Percentiles rank a stretch among this genome's conserved stretches.
Conservation (phyloP, 2,888 invertebrate species). For the Molorchus minor region DNA sequence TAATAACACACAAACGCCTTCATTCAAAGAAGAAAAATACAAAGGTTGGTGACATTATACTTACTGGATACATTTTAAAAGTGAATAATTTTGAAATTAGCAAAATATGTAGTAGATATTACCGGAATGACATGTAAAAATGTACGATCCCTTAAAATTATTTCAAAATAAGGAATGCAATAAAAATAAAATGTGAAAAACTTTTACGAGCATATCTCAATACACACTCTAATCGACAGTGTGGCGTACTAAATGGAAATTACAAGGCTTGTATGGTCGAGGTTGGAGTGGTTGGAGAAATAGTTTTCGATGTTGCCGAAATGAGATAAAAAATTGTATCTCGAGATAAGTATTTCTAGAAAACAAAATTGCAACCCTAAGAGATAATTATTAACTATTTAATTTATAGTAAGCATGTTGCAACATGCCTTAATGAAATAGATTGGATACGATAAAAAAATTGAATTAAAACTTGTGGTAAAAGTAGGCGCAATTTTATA, state of each 20-base stretch:
- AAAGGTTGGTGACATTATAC: too few relatives aligned
- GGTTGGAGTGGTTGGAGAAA: conserved; percentile 1
- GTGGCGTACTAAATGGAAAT: neutral
- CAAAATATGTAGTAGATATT: neutral
- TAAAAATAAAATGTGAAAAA: conserved; percentile 2
- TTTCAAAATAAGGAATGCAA: neutral
- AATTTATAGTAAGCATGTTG: neutral
- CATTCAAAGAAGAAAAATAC: too few relatives aligned
- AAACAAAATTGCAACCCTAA: neutral
- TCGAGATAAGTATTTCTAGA: too few relatives aligned
- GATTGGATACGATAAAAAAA: too few relatives aligned
- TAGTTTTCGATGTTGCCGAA: neutral
- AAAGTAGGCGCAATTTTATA: neutral
- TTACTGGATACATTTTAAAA: conserved; percentile 6
- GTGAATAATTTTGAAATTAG: conserved; percentile 1
- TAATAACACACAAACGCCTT: too few relatives aligned
- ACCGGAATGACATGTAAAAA: conserved; percentile 2
- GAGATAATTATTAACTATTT: neutral
- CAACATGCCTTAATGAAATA: too few relatives aligned
- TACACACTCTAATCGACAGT: neutral
- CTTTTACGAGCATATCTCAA: neutral
- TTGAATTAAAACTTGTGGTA: neutral
- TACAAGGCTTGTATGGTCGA: neutral
- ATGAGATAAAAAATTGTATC: neutral
- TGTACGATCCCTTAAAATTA: neutral